Evolutionary conservation across 1,140 invertebrate genomes (phyloP).

Genomic region (Spodoptera frugiperda): DNA sequence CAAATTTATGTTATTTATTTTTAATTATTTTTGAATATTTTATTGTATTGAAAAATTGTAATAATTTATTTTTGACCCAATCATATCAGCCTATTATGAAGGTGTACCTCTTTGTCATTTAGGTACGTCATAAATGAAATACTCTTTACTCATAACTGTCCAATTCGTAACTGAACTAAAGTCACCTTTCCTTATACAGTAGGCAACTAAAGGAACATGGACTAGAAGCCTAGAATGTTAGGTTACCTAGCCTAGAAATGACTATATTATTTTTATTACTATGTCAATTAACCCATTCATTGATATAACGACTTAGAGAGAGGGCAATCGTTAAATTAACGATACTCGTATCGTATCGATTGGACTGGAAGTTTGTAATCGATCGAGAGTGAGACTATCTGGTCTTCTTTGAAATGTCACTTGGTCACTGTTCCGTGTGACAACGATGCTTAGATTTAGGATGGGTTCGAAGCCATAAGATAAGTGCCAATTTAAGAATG

Average conservation of each 20-base stretch:
- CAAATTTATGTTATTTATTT: too few species aligned
- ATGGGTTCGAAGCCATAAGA: not conserved
- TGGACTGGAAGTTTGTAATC: slow-evolving; percentile 9
- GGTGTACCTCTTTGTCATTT: too few species aligned
- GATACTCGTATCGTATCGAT: slow-evolving; percentile 27
- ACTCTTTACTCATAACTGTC: too few species aligned
- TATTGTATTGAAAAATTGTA: too few species aligned
- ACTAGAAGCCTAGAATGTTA: slow-evolving; percentile 44
- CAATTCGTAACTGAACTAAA: too few species aligned
- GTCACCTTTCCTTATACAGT: too few species aligned
- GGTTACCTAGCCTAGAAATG: slow-evolving; percentile 18
- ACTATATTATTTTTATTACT: slow-evolving; percentile 45
- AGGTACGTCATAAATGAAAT: too few species aligned
- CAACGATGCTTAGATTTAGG: not conserved
- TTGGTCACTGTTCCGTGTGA: not conserved
- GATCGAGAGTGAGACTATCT: not conserved
- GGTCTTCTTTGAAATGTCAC: slow-evolving; percentile 3
- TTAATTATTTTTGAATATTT: too few species aligned
- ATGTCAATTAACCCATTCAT: slow-evolving; percentile 43
- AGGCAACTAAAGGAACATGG: not conserved
- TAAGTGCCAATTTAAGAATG: not conserved
- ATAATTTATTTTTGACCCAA: too few species aligned
- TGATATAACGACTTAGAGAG: slow-evolving; percentile 12
- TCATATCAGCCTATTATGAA: too few species aligned
- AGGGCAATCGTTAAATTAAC: slow-evolving; percentile 34